Percentiles rank a stretch among this genome's conserved stretches.
Conservation (phyloP, 2,113 vertebrate species). For the Brachyistius frenatus region DNA sequence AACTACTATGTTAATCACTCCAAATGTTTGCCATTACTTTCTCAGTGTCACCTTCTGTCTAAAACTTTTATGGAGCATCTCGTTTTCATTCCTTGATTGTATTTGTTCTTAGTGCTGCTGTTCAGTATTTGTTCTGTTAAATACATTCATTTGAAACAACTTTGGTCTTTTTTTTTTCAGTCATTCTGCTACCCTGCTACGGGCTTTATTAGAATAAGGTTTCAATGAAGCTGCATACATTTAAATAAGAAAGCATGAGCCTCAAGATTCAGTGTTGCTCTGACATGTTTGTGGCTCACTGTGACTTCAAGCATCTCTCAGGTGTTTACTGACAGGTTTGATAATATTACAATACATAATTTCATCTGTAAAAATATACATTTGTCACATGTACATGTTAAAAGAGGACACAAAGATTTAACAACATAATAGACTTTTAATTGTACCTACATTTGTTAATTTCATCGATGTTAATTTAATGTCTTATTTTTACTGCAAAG, state of each 20-base stretch:
- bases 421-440: neutral
- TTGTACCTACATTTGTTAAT: too few species aligned
- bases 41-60: constrained; percentile 10
- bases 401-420: neutral
- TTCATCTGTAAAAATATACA: neutral
- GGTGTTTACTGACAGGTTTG: too few species aligned
- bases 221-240: neutral
- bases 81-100: constrained; percentile 22
- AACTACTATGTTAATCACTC: constrained; percentile 3
- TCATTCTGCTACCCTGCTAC: neutral
- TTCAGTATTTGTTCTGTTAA: constrained; percentile 61
- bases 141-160: constrained; percentile 53
- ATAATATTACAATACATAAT: too few species aligned
- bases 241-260: neutral
- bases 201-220: constrained; percentile 14
- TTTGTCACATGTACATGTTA: neutral
- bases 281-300: neutral
- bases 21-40: neutral
- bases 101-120: constrained; percentile 61
- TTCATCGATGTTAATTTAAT: neutral
- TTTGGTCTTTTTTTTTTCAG: neutral
- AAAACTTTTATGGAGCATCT: neutral
- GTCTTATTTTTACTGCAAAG: neutral
- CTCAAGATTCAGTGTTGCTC: neutral
- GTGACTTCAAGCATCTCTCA: too few species aligned